Evolutionary conservation across 2,797 vertebrate genomes (phyloP).

Genomic region (Paratrypauchen microcephalus): DNA sequence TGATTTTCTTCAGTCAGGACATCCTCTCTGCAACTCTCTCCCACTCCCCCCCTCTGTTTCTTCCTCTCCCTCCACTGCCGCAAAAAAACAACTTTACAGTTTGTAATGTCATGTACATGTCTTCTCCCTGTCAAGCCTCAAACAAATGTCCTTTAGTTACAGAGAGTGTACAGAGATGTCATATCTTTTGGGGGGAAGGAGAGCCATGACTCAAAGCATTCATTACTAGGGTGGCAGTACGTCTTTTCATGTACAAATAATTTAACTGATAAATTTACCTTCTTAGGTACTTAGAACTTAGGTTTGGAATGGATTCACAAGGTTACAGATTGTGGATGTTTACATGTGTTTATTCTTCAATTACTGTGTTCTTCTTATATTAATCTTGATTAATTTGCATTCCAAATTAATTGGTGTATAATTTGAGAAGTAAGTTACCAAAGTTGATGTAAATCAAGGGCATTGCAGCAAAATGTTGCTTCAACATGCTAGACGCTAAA

Average conservation of each 20-base stretch:
- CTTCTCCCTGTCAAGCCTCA: conserved; percentile 29
- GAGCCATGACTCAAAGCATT: conserved; percentile 14
- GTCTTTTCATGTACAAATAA: conserved; percentile 30
- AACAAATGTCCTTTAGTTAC: conserved; percentile 32
- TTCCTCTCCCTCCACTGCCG: conserved; percentile 1
- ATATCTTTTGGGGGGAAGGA: conserved; percentile 13
- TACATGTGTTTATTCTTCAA: conserved; percentile 23
- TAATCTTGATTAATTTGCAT: conserved; percentile 21
- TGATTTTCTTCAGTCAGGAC: conserved; percentile 57
- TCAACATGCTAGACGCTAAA: too few relatives aligned
- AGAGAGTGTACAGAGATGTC: conserved; percentile 9
- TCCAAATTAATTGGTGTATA: conserved; percentile 16
- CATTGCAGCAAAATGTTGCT: not conserved
- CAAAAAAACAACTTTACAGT: conserved; percentile 38
- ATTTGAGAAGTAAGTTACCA: conserved; percentile 4
- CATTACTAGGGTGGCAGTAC: conserved; percentile 23
- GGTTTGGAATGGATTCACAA: conserved; percentile 36
- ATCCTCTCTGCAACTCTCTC: conserved; percentile 4
- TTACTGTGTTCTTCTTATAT: conserved; percentile 22
- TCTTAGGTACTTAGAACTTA: conserved; percentile 22
- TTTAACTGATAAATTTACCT: conserved; percentile 24
- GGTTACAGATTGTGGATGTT: conserved; percentile 35
- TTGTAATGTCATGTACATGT: conserved; percentile 29
- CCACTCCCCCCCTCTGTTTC: not conserved
- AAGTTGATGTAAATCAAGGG: not conserved